A percentile compares a stretch with the other conserved stretches of the same genome.
These are phyloP conservation scores for Drusus annulatus DNA, from an alignment of 1,140 invertebrate species.

Conservation along the genomic window DNA sequence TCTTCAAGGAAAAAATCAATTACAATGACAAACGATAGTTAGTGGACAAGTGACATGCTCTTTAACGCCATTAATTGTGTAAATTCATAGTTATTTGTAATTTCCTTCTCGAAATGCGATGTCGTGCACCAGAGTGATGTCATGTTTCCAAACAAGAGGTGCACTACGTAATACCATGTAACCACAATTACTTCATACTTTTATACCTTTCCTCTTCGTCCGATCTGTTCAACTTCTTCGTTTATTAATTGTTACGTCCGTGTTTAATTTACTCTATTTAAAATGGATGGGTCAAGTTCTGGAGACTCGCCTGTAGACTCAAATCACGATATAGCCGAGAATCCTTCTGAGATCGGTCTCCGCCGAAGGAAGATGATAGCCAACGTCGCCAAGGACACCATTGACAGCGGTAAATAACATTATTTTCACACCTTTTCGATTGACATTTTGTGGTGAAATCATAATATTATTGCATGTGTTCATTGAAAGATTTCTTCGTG, in stretches of 20 bases:
- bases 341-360: constrained; percentile 60
- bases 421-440: background rate
- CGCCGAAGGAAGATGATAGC: constrained; percentile 74
- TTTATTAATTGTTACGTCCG: background rate
- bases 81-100: constrained; percentile 12
- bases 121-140: constrained; percentile 42
- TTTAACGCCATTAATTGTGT: background rate
- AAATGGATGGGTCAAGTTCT: constrained; percentile 47
- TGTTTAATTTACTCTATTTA: background rate
- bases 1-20: constrained; percentile 1
- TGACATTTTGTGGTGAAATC: too few species aligned
- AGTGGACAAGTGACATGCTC: constrained; percentile 4
- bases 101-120: constrained; percentile 33
- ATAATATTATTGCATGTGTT: background rate
- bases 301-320: constrained; percentile 48
- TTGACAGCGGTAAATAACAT: constrained; percentile 73
- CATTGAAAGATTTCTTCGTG: background rate
- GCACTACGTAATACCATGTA: constrained; percentile 43
- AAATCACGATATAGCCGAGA: constrained; percentile 25
- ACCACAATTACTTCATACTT: constrained; percentile 18
- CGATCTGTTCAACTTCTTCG: background rate
- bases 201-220: constrained; percentile 17
- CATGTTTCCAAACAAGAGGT: constrained; percentile 49
- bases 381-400: constrained; percentile 74
- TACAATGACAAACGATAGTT: constrained; percentile 15